These are phyloP conservation scores for Ypsolopha sequella DNA, from an alignment of 2,888 invertebrate species.

Conservation along the genomic window DNA sequence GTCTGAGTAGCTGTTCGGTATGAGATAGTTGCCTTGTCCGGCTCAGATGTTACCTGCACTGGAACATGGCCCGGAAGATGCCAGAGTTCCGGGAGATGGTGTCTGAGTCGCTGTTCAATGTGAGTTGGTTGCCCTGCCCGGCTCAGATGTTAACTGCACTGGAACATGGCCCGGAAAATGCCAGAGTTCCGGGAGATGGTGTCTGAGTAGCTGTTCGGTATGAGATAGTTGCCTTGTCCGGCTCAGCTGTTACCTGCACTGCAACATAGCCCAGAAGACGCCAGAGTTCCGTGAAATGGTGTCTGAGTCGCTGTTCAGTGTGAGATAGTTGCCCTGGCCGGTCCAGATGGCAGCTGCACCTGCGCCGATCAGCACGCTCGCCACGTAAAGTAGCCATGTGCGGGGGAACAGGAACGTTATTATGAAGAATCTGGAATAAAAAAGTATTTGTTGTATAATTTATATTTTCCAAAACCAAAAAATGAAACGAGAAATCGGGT, in stretches of 20 bases:
- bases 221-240: conserved; percentile 74
- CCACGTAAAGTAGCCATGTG: conserved; percentile 86
- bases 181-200: conserved; percentile 96
- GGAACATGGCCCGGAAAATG: conserved; percentile 96
- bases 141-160: conserved; percentile 98
- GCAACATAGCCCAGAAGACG: conserved; percentile 96
- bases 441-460: conserved; percentile 3
- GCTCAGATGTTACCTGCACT: conserved; percentile 76
- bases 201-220: conserved; percentile 87
- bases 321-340: conserved; percentile 87
- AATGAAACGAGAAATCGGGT: too few relatives aligned
- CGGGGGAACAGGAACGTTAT: conserved; percentile 87
- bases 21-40: conserved; percentile 74
- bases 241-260: conserved; percentile 76
- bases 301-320: conserved; percentile 87
- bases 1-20: conserved; percentile 87
- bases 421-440: conserved; percentile 84
- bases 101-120: conserved; percentile 87
- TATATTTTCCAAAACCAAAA: too few relatives aligned
- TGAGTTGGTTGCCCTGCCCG: conserved; percentile 87
- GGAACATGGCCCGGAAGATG: conserved; percentile 96
- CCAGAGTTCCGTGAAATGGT: conserved; percentile 96
- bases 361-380: conserved; percentile 88
- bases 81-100: conserved; percentile 96
- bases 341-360: conserved; percentile 98